Base-by-base conservation (phyloP, 2,888 invertebrate genomes). In the Drosophila antonietae region DNA sequence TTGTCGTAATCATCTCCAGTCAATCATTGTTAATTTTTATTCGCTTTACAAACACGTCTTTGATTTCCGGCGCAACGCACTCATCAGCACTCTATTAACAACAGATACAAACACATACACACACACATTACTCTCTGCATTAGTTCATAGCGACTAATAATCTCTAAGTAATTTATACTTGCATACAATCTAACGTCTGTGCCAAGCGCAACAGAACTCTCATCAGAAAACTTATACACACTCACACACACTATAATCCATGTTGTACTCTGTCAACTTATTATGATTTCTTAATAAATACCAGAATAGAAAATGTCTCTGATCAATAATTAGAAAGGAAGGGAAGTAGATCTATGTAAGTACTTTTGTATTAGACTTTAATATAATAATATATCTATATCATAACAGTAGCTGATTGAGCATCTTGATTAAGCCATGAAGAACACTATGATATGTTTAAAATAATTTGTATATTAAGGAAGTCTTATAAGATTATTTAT, bases 261-360 rank as follows among this genome's bases (percentile, higher is more conserved):
- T 73, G 64, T 80, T 77, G 73, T 85, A 88, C 58, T 82, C 68
- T 73, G 53, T 88, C 85, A 73, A 85, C 64, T 82, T 85, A 89
- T 82, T 85, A 89, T 84, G 86, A 89, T 84, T 89, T 84, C 73
- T 80, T 66, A 81, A 84, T 89, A 89, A 84, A 84, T 82, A 79
- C 80, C 71, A 75, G 73, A 73, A 78, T 69, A 66, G 57, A 66
- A 83, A 44, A 61, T 72, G 49, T 39, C 43, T 53, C 33, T 46
- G 23, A 43, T 14, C 33, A 12, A 56, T 55, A 37, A 35, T 15
- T 53, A 53, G 20, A 37, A 15, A 23, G 49, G n/a, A 49, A 49
- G n/a, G 10, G 1, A 49, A 31, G 12, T 49, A 18, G n/a, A 23
- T 37, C 4, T 51, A 18, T 51, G 51, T 1, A 51, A 33, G 55